Evolutionary conservation across 2,797 vertebrate genomes (phyloP).

Genomic region (Coracias cyanogaster): DNA sequence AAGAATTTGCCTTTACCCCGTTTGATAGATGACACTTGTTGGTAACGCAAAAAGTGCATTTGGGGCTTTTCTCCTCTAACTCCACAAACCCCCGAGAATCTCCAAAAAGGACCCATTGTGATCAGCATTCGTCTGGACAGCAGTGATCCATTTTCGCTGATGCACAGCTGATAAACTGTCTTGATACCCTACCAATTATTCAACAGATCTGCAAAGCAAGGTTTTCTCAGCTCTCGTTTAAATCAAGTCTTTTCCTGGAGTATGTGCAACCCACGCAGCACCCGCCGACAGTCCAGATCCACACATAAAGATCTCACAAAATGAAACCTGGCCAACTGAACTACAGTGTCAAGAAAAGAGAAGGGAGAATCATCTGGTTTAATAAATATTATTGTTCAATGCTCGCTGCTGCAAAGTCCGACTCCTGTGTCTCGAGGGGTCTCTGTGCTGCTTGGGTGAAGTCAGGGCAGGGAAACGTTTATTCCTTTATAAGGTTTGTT

Average conservation of each 20-base stretch:
- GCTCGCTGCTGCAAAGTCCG: not conserved
- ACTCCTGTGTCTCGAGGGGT: not conserved
- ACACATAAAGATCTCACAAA: not conserved
- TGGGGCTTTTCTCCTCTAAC: not conserved
- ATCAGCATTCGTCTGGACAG: not conserved
- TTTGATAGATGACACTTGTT: not conserved
- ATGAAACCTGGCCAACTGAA: not conserved
- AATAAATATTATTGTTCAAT: not conserved
- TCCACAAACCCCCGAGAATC: not conserved
- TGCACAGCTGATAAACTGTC: not conserved
- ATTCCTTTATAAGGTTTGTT: not conserved
- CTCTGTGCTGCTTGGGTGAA: not conserved
- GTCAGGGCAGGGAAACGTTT: not conserved
- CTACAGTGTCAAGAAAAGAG: not conserved
- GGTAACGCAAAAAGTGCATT: rapidly evolving
- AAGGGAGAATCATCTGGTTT: not conserved
- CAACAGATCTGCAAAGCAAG: not conserved
- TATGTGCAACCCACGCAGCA: rapidly evolving
- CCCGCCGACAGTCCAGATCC: not conserved
- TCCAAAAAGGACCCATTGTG: not conserved
- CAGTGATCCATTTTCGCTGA: not conserved
- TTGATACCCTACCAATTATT: not conserved
- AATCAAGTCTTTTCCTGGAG: not conserved
- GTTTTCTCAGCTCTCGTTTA: not conserved
- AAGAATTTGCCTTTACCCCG: not conserved